These are phyloP conservation scores for Aythya baeri DNA, from an alignment of 2,113 vertebrate genomes.

Conservation along the genomic window DNA sequence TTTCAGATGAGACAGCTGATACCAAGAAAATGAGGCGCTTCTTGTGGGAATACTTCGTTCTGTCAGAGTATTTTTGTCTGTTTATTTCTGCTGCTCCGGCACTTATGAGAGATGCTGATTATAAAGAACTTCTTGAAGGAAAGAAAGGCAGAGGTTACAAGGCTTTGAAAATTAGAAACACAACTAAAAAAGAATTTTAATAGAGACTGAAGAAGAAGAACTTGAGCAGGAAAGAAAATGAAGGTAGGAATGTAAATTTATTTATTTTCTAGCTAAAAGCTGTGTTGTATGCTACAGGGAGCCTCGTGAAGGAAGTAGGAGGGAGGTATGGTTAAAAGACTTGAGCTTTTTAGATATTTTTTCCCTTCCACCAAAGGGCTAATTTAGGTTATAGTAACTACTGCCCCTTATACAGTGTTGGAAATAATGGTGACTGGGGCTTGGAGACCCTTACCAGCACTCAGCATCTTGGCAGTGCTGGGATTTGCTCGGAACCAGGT, in stretches of 20 bases:
- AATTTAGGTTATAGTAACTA: neutral
- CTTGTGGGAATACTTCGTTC: accelerated
- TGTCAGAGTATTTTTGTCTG: neutral
- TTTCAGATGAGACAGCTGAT: neutral
- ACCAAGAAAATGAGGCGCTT: neutral
- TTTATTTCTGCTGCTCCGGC: neutral
- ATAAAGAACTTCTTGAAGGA: neutral
- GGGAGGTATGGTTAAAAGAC: neutral
- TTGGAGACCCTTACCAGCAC: neutral
- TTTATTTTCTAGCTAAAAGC: neutral
- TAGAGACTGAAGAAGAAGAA: neutral
- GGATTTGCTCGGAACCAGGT: neutral
- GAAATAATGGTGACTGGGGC: neutral
- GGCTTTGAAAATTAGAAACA: neutral
- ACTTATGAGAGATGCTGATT: neutral
- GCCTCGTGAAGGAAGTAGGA: neutral
- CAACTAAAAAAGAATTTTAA: neutral
- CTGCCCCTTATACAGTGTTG: neutral
- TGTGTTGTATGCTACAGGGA: neutral
- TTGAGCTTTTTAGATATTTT: neutral
- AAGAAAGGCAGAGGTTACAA: neutral
- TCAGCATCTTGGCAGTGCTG: neutral
- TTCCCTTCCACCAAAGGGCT: neutral
- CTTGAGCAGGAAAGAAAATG: neutral
- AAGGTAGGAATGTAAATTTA: neutral